Percentiles rank a stretch among this genome's conserved stretches.
Conservation (phyloP, 2,113 vertebrate genomes). For the Ia io region DNA sequence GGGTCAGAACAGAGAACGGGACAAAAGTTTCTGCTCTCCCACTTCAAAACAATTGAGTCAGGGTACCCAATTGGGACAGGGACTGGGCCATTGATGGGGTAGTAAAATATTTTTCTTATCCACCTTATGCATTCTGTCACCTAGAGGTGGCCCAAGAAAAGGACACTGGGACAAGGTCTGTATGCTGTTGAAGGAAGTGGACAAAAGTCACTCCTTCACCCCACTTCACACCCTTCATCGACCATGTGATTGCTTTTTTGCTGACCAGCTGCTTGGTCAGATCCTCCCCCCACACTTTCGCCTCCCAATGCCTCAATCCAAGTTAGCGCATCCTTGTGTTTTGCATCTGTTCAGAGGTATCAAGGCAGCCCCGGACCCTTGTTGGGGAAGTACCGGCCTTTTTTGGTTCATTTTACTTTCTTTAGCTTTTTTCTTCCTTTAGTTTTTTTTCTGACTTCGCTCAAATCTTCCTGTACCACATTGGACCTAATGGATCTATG, state of each 20-base stretch:
- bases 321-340: background rate
- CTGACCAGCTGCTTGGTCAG: background rate
- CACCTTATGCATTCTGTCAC: background rate
- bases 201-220: background rate
- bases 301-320: background rate
- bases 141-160: background rate
- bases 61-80: background rate
- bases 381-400: background rate
- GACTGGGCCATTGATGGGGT: background rate
- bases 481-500: slow-evolving; percentile 36
- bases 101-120: background rate
- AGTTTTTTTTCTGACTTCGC: background rate
- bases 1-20: background rate
- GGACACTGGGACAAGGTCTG: background rate
- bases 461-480: background rate
- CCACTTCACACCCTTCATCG: background rate
- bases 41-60: background rate
- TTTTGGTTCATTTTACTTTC: slow-evolving; percentile 8
- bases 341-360: background rate
- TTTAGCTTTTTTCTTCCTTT: background rate
- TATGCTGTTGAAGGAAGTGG: background rate
- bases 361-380: background rate
- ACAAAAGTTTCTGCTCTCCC: background rate
- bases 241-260: background rate
- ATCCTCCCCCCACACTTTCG: background rate